A percentile compares a stretch with the other conserved stretches of the same genome.
phyloP scores from a whole-genome alignment of 2,113 vertebrate genomes.

The Istiophorus platypterus region DNA sequence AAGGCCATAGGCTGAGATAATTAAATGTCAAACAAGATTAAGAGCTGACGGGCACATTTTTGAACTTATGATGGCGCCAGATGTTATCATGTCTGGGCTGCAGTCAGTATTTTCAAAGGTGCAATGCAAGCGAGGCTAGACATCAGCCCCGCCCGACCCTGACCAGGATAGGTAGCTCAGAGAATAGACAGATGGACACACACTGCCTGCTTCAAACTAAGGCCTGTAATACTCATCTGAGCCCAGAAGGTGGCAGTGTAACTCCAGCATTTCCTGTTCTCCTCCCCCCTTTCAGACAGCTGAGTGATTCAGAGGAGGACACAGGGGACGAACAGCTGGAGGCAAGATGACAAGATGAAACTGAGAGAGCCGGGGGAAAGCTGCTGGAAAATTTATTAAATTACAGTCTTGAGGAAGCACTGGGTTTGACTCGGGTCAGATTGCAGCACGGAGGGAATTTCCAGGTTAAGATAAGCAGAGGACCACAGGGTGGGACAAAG shows the following conservation, averaged over 20 bases:
- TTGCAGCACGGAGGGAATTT: constrained; percentile 39
- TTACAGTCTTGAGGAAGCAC: background rate
- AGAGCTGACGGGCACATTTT: too few relatives aligned
- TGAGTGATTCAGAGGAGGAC: constrained; percentile 10
- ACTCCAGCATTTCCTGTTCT: background rate
- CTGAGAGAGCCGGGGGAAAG: background rate
- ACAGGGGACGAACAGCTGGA: constrained; percentile 27
- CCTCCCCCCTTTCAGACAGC: background rate
- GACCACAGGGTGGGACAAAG: background rate
- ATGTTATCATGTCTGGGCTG: too few relatives aligned
- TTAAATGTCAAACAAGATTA: background rate
- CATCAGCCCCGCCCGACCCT: too few relatives aligned
- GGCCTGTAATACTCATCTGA: background rate
- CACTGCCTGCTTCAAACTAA: background rate
- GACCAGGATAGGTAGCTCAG: background rate
- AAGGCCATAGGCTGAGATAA: background rate
- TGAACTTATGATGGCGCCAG: too few relatives aligned
- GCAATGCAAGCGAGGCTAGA: too few relatives aligned
- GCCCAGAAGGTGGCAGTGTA: constrained; percentile 61
- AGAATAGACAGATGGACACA: background rate
- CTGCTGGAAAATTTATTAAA: constrained; percentile 16
- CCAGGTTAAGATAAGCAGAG: constrained; percentile 36
- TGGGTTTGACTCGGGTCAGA: background rate
- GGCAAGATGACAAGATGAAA: constrained; percentile 38
- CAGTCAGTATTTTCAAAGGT: too few relatives aligned